Evolutionary conservation across 2,797 vertebrate species (phyloP).

Genomic region (Petrocephalus sullivani): DNA sequence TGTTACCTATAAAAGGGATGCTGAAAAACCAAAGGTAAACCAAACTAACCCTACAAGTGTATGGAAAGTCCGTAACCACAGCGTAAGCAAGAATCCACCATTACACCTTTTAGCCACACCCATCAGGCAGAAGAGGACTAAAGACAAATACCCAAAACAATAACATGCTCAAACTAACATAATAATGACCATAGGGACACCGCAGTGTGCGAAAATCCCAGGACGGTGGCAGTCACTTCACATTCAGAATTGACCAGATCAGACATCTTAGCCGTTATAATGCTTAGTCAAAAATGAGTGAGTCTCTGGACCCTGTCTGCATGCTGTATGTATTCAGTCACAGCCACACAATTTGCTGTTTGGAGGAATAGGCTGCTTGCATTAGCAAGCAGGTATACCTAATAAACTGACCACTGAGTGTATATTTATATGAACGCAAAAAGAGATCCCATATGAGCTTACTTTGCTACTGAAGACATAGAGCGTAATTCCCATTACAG

Average conservation of each 20-base stretch:
- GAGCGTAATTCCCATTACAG: slow-evolving; percentile 1
- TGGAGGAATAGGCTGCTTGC: background rate
- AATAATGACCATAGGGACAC: no score
- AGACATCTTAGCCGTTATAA: background rate
- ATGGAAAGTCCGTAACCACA: no score
- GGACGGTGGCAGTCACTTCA: background rate
- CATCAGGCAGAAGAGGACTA: no score
- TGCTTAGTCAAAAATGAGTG: background rate
- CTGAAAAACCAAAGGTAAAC: no score
- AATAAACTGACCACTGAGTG: background rate
- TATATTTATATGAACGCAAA: background rate
- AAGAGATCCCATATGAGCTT: background rate
- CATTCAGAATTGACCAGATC: background rate
- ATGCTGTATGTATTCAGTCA: background rate
- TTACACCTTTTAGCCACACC: no score
- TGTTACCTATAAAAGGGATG: no score
- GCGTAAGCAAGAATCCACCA: no score
- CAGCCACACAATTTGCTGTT: background rate
- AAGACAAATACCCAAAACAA: no score
- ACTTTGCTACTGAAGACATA: slow-evolving; percentile 10
- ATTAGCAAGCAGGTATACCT: background rate
- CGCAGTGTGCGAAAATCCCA: background rate
- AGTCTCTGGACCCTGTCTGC: background rate
- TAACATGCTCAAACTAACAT: no score
- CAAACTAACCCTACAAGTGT: no score